Conservation (phyloP, 2,797 vertebrate genomes). For the Malurus leucopterus region DNA sequence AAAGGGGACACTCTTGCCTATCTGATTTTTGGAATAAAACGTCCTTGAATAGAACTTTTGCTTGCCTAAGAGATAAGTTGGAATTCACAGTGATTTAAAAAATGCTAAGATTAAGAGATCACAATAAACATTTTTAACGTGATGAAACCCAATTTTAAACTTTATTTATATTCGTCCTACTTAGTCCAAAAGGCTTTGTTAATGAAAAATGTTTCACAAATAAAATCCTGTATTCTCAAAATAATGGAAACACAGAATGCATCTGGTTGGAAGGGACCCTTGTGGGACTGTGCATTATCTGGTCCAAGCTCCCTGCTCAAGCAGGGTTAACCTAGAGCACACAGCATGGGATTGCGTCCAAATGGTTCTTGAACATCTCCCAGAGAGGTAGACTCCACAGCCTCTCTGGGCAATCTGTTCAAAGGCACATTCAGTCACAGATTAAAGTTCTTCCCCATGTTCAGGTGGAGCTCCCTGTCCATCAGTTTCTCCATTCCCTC, state of each 20-base stretch:
- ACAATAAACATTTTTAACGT: not conserved
- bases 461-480: not conserved
- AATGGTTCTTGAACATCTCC: not conserved
- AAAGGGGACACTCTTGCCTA: rapidly evolving
- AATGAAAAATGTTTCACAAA: not conserved
- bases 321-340: too few species aligned
- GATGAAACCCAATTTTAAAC: not conserved
- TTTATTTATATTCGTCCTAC: not conserved
- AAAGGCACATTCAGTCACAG: not conserved
- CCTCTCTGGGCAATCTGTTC: not conserved
- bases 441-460: not conserved
- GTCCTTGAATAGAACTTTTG: rapidly evolving
- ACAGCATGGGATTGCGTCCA: not conserved
- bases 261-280: rapidly evolving
- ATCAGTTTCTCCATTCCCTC: not conserved
- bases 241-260: not conserved
- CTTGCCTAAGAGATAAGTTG: not conserved
- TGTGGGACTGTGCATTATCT: not conserved
- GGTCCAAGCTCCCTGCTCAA: not conserved
- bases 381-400: not conserved
- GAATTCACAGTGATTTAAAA: not conserved
- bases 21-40: not conserved
- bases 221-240: not conserved
- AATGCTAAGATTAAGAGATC: not conserved
- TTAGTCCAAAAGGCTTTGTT: not conserved